These are phyloP conservation scores for Formica exsecta DNA, from an alignment of 1,140 invertebrate genomes.

Conservation along the genomic window DNA sequence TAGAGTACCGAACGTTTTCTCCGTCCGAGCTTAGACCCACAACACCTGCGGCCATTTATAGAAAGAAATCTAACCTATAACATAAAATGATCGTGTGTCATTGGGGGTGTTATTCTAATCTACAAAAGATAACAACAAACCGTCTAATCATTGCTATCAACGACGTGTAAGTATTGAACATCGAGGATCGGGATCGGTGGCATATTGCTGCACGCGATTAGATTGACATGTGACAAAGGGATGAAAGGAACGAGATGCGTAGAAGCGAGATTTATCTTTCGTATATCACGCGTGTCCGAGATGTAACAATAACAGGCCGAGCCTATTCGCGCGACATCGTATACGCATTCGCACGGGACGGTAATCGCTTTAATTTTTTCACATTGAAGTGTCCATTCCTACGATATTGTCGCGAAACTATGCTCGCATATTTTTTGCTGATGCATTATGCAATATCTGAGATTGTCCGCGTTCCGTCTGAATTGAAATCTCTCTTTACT, in stretches of 20 bases:
- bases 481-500: constrained; percentile 30
- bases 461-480: not conserved
- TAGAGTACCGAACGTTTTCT: not conserved
- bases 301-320: not conserved
- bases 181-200: no score
- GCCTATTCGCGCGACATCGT: not conserved
- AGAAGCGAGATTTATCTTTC: not conserved
- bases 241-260: not conserved
- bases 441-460: constrained; percentile 49
- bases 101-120: constrained; percentile 73
- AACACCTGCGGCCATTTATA: constrained; percentile 72
- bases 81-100: constrained; percentile 78
- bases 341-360: not conserved
- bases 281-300: no score
- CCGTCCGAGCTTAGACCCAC: not conserved
- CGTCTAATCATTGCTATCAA: not conserved
- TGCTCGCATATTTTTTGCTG: not conserved
- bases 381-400: constrained; percentile 24
- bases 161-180: constrained; percentile 34
- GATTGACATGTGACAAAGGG: not conserved
- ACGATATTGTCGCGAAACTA: constrained; percentile 19
- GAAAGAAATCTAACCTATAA: constrained; percentile 78
- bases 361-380: not conserved
- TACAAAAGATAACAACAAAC: constrained; percentile 69
- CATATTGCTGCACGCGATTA: not conserved